Base-by-base conservation (phyloP, 2,888 invertebrate genomes). In the Trichopoda pennipes region DNA sequence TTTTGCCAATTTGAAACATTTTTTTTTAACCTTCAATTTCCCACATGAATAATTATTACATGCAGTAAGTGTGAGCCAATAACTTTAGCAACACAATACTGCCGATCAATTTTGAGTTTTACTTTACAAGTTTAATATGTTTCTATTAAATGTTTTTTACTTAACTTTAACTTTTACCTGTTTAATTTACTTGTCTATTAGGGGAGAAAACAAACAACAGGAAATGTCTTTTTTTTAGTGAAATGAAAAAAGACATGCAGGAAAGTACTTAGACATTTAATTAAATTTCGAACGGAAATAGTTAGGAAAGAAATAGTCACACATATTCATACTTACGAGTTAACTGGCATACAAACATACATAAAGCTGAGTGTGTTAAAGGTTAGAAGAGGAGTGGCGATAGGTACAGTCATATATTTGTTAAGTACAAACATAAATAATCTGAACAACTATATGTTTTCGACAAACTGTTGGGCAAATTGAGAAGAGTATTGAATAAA, bases 211-310 rank as follows among this genome's bases (percentile, higher is more conserved):
- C 58, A 78, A 78, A 66, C 55, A 70, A 60, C 82, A 79, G 79
- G 72, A 79, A 76, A 63, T 79, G 70, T 72, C 28, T 4, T 28
- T 76, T 76, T 49, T 47, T 66, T 7, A 58, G 66, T 49, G 69
- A 74, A 68, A 78, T 77, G 51, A 32, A 58, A 70, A 64, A 49
- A 76, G 64, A 75, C 70, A 76, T 68, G 61, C 55, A 68, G 66
- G 60, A 56, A 79, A 79, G 56, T 68, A 32, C 58, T 75, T 61
- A 76, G 79, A 76, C 79, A 79, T 82, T 82, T 82, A 82, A 82
- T 82, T 82, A 82, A 82, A 76, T 82, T 76, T 66, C 51, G 68
- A 79, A 28, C 82, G 82, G 82, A 82, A 82, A 68, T 76, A 79
- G 79, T 82, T 79, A 76, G 66, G 68, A 79, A 63, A 38, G 44